Conservation (phyloP, 2,888 invertebrate genomes). For the Beris chalybata region DNA sequence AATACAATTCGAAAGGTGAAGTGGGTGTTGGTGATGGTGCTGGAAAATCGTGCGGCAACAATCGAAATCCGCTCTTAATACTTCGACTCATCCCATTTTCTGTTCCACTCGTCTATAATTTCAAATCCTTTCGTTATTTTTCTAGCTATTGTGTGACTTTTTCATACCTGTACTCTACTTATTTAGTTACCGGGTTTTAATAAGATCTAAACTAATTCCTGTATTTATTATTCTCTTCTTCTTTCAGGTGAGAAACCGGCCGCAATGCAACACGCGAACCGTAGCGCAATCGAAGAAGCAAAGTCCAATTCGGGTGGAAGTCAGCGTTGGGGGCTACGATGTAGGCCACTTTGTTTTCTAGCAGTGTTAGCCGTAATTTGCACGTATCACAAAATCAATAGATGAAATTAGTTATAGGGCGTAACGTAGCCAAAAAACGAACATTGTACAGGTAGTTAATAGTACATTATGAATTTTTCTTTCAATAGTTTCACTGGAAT, state of each 20-base stretch:
- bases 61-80: no score
- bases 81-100: no score
- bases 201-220: no score
- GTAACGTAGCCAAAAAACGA: not conserved
- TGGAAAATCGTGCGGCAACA: no score
- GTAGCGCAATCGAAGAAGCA: conserved; percentile 50
- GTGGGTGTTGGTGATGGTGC: no score
- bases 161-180: no score
- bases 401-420: conserved; percentile 14
- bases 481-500: not conserved
- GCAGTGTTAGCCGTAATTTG: conserved; percentile 10
- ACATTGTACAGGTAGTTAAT: conserved; percentile 27
- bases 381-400: conserved; percentile 5
- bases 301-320: conserved; percentile 38
- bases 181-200: no score
- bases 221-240: no score
- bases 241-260: conserved; percentile 53
- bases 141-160: not conserved
- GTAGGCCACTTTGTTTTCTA: conserved; percentile 16
- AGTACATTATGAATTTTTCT: conserved; percentile 1
- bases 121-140: not conserved
- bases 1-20: no score
- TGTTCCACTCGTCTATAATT: no score
- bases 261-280: conserved; percentile 56
- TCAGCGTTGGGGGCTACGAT: not conserved